Evolutionary conservation across 2,888 invertebrate species (phyloP).

Genomic region (Agrilus biguttatus): DNA sequence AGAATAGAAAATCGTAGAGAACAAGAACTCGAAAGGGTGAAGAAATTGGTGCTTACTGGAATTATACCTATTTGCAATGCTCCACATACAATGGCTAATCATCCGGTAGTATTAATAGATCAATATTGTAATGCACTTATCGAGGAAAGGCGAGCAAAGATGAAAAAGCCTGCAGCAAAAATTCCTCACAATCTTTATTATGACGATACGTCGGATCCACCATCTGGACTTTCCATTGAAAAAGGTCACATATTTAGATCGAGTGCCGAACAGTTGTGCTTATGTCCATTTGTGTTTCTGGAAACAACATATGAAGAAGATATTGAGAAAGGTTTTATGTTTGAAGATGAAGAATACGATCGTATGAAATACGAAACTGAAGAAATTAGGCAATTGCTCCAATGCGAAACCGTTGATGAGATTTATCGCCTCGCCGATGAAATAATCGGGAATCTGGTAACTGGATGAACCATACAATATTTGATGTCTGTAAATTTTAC

Average conservation of each 20-base stretch:
- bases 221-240: conserved; percentile 32
- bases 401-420: conserved; percentile 51
- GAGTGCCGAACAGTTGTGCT: conserved; percentile 28
- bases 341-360: conserved; percentile 43
- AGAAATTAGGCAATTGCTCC: conserved; percentile 42
- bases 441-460: conserved; percentile 38
- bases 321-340: conserved; percentile 37
- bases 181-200: conserved; percentile 28
- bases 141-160: conserved; percentile 34
- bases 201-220: conserved; percentile 29
- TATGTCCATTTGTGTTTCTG: conserved; percentile 31
- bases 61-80: conserved; percentile 52
- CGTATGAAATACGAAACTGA: conserved; percentile 47
- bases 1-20: conserved; percentile 35
- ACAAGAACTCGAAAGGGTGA: conserved; percentile 53
- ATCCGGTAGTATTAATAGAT: conserved; percentile 55
- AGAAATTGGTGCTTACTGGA: conserved; percentile 50
- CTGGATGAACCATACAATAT: conserved; percentile 1
- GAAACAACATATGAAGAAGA: conserved; percentile 26
- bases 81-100: conserved; percentile 47
- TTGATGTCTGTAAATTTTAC: too few relatives aligned
- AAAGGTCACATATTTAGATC: conserved; percentile 26
- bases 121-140: conserved; percentile 34
- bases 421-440: conserved; percentile 51
- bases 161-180: conserved; percentile 24